phyloP scores from a whole-genome alignment of 1,140 invertebrate species.

The Diprion similis region DNA sequence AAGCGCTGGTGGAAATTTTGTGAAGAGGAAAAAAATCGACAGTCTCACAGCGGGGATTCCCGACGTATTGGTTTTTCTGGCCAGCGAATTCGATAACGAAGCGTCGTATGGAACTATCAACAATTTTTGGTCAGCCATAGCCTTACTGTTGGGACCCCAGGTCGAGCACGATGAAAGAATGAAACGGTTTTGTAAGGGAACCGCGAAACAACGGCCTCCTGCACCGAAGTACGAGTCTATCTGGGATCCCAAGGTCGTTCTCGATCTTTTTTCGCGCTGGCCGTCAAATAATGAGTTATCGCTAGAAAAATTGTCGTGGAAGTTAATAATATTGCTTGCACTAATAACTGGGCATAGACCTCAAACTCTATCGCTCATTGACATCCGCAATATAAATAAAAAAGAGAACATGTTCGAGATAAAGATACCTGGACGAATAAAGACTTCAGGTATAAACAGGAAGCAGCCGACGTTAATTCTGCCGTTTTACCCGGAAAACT shows the following conservation, averaged over 20 bases:
- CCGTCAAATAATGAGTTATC: constrained; percentile 25
- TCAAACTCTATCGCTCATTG: constrained; percentile 27
- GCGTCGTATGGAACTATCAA: too few species aligned
- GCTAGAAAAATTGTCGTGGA: constrained; percentile 32
- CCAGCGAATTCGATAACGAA: constrained; percentile 20
- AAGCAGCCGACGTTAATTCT: constrained; percentile 19
- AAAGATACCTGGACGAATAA: constrained; percentile 20
- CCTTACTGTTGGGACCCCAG: constrained; percentile 15
- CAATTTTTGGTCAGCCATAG: constrained; percentile 18
- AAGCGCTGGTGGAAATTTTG: constrained; percentile 23
- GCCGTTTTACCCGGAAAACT: constrained; percentile 14
- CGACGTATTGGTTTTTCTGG: constrained; percentile 20
- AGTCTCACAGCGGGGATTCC: constrained; percentile 19
- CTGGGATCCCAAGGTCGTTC: constrained; percentile 29
- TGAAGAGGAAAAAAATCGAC: constrained; percentile 13
- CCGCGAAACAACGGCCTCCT: constrained; percentile 27
- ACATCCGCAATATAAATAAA: constrained; percentile 14
- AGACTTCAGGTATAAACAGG: constrained; percentile 24
- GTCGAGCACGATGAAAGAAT: constrained; percentile 26
- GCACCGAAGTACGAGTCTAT: constrained; percentile 32
- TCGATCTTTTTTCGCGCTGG: constrained; percentile 26
- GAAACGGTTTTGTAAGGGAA: constrained; percentile 36
- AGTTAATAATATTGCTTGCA: constrained; percentile 29
- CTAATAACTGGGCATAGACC: constrained; percentile 30
- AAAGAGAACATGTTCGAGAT: constrained; percentile 15